Evolutionary conservation across 2,113 vertebrate genomes (phyloP).

Genomic region (Python bivittatus): DNA sequence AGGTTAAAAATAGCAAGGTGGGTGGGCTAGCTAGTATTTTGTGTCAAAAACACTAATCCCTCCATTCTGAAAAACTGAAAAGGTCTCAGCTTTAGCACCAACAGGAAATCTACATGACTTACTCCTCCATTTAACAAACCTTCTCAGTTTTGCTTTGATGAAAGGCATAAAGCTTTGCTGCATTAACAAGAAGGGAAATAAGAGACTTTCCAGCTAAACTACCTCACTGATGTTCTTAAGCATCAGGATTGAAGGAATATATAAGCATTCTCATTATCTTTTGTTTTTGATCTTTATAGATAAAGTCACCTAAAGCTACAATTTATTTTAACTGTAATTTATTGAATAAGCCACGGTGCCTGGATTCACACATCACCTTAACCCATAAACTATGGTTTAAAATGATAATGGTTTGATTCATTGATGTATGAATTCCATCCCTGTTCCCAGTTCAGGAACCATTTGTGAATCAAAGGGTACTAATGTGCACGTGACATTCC

Average conservation of each 20-base stretch:
- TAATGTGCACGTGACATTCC: not conserved
- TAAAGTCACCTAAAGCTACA: not conserved
- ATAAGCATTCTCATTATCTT: not conserved
- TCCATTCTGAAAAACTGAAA: not conserved
- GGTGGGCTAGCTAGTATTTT: constrained; percentile 40
- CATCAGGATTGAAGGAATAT: not conserved
- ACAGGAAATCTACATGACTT: not conserved
- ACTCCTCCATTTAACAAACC: not conserved
- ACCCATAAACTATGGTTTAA: not conserved
- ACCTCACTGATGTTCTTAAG: not conserved
- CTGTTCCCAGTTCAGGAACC: not conserved
- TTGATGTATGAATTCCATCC: not conserved
- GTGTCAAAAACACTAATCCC: constrained; percentile 16
- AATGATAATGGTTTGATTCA: not conserved
- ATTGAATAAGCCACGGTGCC: not conserved
- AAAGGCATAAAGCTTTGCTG: not conserved
- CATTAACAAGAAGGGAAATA: not conserved
- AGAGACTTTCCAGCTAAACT: constrained; percentile 4
- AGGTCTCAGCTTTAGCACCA: constrained; percentile 37
- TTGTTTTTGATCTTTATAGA: not conserved
- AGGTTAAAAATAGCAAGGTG: constrained; percentile 30
- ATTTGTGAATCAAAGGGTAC: not conserved
- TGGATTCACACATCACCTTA: not conserved
- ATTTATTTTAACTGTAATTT: not conserved
- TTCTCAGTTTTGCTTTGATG: constrained; percentile 32